phyloP scores from a whole-genome alignment of 2,113 vertebrate genomes.

The Crypturellus undulatus region DNA sequence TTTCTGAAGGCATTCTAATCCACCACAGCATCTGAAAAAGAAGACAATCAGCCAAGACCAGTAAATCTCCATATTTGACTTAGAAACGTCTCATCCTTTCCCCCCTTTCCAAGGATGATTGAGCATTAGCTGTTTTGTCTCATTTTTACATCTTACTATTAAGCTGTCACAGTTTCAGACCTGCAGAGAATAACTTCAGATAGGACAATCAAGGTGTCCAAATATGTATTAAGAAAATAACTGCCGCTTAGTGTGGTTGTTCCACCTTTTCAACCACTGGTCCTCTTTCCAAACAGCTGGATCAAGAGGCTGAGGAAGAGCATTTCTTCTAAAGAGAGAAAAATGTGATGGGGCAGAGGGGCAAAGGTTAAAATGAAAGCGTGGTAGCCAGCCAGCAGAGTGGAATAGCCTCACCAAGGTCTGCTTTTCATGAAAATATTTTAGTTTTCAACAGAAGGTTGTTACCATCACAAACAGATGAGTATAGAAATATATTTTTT shows the following conservation, averaged over 20 bases:
- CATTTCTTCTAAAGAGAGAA: background rate
- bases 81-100: background rate
- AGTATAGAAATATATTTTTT: background rate
- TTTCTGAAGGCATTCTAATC: background rate
- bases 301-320: background rate
- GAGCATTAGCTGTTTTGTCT: background rate
- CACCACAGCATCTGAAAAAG: background rate
- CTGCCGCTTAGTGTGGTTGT: background rate
- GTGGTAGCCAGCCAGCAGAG: background rate
- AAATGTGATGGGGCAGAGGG: background rate
- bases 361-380: fast-evolving
- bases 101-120: background rate
- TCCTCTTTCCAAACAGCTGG: background rate
- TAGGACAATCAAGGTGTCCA: background rate
- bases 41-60: background rate
- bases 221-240: background rate
- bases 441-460: background rate
- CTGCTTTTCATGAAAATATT: background rate
- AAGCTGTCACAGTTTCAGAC: background rate
- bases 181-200: background rate
- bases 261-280: background rate
- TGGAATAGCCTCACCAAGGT: background rate
- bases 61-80: background rate
- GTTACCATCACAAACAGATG: background rate
- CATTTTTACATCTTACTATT: background rate